phyloP scores from a whole-genome alignment of 2,797 vertebrate species.

The Acanthurus leucopareius region DNA sequence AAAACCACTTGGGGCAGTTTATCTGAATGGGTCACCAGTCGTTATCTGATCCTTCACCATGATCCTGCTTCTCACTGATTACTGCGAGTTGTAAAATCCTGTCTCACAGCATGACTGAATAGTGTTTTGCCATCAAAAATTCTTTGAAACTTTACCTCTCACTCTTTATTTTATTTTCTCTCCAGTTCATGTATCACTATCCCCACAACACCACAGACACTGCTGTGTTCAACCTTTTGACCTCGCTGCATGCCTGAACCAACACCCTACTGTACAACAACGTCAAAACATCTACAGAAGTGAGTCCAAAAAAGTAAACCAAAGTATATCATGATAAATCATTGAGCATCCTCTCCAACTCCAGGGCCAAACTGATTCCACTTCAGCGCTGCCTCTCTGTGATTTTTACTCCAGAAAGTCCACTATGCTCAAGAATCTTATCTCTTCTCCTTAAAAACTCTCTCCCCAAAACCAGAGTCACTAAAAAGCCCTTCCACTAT shows the following conservation, averaged over 20 bases:
- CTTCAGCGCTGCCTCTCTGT: conserved; percentile 13
- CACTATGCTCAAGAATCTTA: conserved; percentile 51
- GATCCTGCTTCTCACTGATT: not conserved
- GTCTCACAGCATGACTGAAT: not conserved
- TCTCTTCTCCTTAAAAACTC: conserved; percentile 38
- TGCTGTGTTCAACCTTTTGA: conserved; percentile 9
- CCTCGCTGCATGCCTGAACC: not conserved
- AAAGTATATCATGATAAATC: conserved; percentile 39
- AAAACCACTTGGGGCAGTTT: not conserved
- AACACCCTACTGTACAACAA: not conserved
- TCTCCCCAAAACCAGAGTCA: conserved; percentile 55
- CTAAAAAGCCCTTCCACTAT: conserved; percentile 73
- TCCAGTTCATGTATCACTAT: not conserved
- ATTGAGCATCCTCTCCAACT: conserved; percentile 40
- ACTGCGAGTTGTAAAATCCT: conserved; percentile 2
- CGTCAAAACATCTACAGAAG: conserved; percentile 15
- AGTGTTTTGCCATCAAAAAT: not conserved
- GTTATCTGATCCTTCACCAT: not conserved
- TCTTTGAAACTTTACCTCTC: not conserved
- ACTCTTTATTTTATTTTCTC: not conserved
- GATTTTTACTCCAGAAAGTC: conserved; percentile 41
- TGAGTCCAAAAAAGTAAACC: conserved; percentile 16
- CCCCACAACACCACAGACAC: not conserved
- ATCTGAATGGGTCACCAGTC: no score
- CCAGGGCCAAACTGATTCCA: conserved; percentile 38